Conservation (phyloP, 2,113 vertebrate species). For the Crotalus viridis region DNA sequence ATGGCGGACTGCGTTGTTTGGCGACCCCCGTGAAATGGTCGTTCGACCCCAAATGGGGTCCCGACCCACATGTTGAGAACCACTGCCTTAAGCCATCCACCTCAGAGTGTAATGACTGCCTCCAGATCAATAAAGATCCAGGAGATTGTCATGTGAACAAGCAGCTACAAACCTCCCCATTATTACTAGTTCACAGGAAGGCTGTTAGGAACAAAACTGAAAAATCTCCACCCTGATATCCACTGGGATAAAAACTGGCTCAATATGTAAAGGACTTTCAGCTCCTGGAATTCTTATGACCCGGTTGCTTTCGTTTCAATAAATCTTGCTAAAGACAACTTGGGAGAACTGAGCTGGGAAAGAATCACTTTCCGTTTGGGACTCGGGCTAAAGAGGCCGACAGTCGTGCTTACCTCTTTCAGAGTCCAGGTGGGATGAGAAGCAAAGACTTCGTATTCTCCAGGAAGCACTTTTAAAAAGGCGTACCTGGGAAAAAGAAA, state of each 20-base stretch:
- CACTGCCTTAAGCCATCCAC: not conserved
- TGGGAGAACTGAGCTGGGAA: not conserved
- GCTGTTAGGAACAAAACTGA: not conserved
- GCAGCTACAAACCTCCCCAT: too few relatives aligned
- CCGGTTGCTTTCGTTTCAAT: not conserved
- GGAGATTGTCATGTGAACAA: not conserved
- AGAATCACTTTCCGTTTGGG: not conserved
- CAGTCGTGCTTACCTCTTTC: slow-evolving; percentile 79
- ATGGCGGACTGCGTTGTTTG: too few relatives aligned
- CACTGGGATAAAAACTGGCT: not conserved
- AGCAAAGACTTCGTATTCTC: slow-evolving; percentile 90
- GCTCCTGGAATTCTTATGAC: not conserved
- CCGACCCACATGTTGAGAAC: too few relatives aligned
- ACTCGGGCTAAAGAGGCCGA: not conserved
- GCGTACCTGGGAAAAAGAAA: slow-evolving; percentile 79
- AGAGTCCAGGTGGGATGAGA: slow-evolving; percentile 89
- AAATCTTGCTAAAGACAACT: not conserved
- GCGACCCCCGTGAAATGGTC: too few relatives aligned
- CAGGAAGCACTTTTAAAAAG: slow-evolving; percentile 94
- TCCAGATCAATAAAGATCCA: not conserved
- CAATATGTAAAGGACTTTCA: not conserved
- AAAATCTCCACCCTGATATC: not conserved
- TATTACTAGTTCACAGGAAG: not conserved
- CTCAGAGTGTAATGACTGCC: not conserved
- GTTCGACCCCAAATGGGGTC: too few relatives aligned